phyloP scores from a whole-genome alignment of 2,113 vertebrate species.

The Ptilorrhoa leucosticta region DNA sequence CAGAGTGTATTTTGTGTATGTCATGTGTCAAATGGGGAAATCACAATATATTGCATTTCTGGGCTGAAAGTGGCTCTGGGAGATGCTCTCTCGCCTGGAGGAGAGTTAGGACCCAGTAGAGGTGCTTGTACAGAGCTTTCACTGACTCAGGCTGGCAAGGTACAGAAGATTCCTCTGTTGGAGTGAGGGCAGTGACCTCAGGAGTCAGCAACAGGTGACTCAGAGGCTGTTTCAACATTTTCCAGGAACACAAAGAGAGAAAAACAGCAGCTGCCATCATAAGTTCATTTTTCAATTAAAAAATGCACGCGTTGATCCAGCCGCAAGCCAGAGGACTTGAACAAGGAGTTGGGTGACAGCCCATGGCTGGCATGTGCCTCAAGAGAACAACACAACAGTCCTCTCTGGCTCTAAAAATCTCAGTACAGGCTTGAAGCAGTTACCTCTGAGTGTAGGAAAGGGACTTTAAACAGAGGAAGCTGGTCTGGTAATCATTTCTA shows the following conservation, averaged over 20 bases:
- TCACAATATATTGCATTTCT: background rate
- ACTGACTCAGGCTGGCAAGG: background rate
- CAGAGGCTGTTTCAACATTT: background rate
- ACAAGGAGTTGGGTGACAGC: background rate
- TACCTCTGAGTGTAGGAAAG: background rate
- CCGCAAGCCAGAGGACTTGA: background rate
- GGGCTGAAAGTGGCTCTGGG: background rate
- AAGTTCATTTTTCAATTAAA: background rate
- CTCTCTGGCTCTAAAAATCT: background rate
- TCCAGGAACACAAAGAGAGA: background rate
- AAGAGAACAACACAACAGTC: background rate
- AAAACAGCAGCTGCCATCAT: background rate
- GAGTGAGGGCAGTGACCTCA: background rate
- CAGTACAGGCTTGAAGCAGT: background rate
- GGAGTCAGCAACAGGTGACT: background rate
- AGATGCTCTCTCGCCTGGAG: background rate
- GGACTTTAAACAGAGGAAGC: background rate
- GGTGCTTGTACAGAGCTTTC: background rate
- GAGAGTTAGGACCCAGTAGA: background rate
- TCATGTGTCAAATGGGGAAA: background rate
- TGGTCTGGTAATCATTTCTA: background rate
- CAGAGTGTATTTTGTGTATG: background rate
- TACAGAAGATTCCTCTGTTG: background rate
- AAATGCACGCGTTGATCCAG: background rate
- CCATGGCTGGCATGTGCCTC: background rate